A percentile compares a stretch with the other conserved stretches of the same genome.
These are phyloP conservation scores for Hypocryptadius cinnamomeus DNA, from an alignment of 2,113 vertebrate genomes.

Conservation along the genomic window DNA sequence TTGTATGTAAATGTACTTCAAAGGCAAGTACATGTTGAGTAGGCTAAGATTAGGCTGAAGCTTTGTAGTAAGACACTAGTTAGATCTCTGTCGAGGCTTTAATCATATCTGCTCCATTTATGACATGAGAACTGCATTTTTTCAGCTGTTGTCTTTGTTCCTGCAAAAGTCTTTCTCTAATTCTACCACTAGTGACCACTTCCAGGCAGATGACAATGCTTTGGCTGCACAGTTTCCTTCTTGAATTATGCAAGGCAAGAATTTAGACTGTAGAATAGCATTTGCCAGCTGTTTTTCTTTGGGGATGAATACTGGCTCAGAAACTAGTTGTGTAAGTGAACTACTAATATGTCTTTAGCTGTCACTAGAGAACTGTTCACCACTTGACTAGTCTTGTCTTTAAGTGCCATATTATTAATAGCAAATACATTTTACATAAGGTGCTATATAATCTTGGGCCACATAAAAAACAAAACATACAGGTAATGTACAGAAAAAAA, in stretches of 20 bases:
- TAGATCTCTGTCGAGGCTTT: neutral
- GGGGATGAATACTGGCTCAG: neutral
- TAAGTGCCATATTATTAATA: neutral
- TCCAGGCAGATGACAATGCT: neutral
- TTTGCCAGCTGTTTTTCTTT: neutral
- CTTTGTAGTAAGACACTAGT: neutral
- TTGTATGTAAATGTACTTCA: neutral
- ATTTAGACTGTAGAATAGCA: neutral
- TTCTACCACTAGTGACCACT: neutral
- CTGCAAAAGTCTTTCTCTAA: neutral
- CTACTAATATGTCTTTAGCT: neutral
- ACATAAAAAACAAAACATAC: neutral
- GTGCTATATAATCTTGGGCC: neutral
- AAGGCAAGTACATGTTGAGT: neutral
- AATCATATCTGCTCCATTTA: neutral
- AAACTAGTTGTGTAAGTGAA: neutral
- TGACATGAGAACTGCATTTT: neutral
- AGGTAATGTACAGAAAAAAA: neutral
- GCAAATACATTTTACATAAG: neutral
- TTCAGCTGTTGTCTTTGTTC: neutral
- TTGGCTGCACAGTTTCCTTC: neutral
- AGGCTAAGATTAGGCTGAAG: neutral
- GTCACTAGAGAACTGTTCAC: neutral
- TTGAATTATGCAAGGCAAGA: neutral
- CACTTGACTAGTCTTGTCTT: neutral